Evolutionary conservation across 1,140 invertebrate species (phyloP).

Genomic region (Drosophila subpulchrella): DNA sequence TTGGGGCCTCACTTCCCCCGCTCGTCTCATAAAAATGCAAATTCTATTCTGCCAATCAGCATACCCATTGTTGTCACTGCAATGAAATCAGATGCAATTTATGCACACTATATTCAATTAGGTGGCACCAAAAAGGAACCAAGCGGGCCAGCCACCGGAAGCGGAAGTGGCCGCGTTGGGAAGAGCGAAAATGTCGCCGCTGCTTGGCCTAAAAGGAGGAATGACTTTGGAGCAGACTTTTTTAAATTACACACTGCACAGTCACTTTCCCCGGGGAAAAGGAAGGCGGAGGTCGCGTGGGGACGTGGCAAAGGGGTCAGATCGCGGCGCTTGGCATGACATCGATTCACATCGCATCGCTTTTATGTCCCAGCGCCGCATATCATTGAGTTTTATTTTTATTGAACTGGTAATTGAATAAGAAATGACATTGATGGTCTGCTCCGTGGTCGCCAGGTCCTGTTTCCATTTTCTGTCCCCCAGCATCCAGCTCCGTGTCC

Average conservation of each 20-base stretch:
- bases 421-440: constrained; percentile 73
- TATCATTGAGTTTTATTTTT: constrained; percentile 79
- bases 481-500: constrained; percentile 3
- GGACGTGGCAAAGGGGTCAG: constrained; percentile 31
- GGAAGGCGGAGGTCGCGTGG: not conserved
- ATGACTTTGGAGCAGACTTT: constrained; percentile 42
- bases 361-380: constrained; percentile 64
- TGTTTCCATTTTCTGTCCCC: constrained; percentile 9
- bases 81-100: constrained; percentile 71
- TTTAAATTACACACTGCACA: constrained; percentile 45
- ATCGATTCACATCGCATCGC: constrained; percentile 31
- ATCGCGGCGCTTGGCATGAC: constrained; percentile 27
- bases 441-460: constrained; percentile 7
- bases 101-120: constrained; percentile 68
- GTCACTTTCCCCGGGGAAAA: not conserved
- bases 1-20: constrained; percentile 11
- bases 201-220: constrained; percentile 33
- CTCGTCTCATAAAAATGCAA: constrained; percentile 62
- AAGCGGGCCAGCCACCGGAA: constrained; percentile 35
- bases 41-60: constrained; percentile 56
- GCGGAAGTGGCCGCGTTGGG: constrained; percentile 52
- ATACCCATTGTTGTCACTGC: constrained; percentile 36
- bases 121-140: constrained; percentile 18
- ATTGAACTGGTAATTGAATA: constrained; percentile 80
- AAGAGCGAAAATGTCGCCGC: constrained; percentile 1